Conservation (phyloP, 2,113 vertebrate species). For the Anguilla rostrata region DNA sequence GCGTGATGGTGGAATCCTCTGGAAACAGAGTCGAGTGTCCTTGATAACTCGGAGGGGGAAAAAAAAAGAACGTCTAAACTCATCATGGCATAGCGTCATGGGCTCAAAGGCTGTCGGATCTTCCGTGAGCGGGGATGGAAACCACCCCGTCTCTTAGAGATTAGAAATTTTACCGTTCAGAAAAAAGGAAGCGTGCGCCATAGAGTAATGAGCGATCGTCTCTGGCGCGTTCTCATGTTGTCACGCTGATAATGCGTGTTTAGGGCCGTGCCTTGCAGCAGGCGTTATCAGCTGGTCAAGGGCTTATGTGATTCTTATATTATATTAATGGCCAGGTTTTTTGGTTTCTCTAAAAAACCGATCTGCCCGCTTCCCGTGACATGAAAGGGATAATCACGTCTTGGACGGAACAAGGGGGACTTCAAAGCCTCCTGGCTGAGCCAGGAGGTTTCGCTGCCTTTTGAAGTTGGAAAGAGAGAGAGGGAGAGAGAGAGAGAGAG, state of each 20-base stretch:
- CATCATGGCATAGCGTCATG: background rate
- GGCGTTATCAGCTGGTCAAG: slow-evolving; percentile 23
- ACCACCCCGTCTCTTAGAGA: background rate
- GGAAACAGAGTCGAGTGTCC: background rate
- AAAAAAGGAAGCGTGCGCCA: background rate
- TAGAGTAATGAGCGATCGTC: background rate
- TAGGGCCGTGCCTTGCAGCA: background rate
- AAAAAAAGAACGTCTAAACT: background rate
- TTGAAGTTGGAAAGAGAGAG: slow-evolving; percentile 43
- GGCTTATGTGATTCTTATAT: slow-evolving; percentile 23
- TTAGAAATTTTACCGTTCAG: background rate
- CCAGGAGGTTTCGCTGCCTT: slow-evolving; percentile 46
- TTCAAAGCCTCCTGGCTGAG: slow-evolving; percentile 48
- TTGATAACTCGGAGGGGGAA: background rate
- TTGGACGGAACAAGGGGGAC: slow-evolving; percentile 35
- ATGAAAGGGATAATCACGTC: slow-evolving; percentile 49
- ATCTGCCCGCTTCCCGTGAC: slow-evolving; percentile 43
- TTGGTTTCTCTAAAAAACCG: slow-evolving; percentile 37
- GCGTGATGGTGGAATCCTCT: background rate
- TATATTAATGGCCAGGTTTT: slow-evolving; percentile 30
- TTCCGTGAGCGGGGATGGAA: background rate
- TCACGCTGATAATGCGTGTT: background rate
- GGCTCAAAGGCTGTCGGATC: background rate
- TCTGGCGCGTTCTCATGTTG: background rate
- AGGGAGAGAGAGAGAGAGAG: no score